Evolutionary conservation across 2,888 invertebrate genomes (phyloP), one percentile per base, ranked within the genome.

Genomic region (Nymphalis urticae): DNA sequence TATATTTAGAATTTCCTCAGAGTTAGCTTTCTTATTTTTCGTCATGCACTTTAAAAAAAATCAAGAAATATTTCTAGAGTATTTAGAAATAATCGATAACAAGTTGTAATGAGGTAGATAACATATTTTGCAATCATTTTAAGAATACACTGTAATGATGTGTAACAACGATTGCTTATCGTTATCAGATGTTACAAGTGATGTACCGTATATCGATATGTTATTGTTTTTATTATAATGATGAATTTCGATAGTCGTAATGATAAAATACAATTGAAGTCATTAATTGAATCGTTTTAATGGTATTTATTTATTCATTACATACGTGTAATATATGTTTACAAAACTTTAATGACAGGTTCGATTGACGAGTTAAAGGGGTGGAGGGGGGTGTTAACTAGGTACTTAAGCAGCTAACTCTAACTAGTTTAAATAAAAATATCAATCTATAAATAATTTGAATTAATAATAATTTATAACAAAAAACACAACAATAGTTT

Each of bases 111-210:
- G 58, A 10, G 19, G n/a, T 8, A 21, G 65, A 65, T 65, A 69
- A 69, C 9, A 9, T 16, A 53, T 65, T 69, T 66, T 47, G 69
- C 65, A 69, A 69, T 58, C 32, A 36, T 69, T 65, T 62, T 58
- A 50, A 69, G 65, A 66, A 69, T n/a, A 47, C 24, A 48, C 17
- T 51, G 65, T 69, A 69, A 62, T 42, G 56, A 50, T 32, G 36
- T 48, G 48, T 56, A 54, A 56, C 48, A n/a, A 24, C 27, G 61
- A 65, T 62, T 56, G 27, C 66, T 62, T 67, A 67, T 67, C 66
- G 16, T 6, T 51, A 21, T 51, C 56, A 62, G 66, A 67, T 67
- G 66, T 67, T 62, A 67, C 66, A 27, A 62, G 58, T 42, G 58
- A 36, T 58, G 58, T 58, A 19, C 48, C 21, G 48, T 32, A 21